A percentile compares a stretch with the other conserved stretches of the same genome.
Conservation (phyloP, 2,113 vertebrate species). For the Pimephales promelas region DNA sequence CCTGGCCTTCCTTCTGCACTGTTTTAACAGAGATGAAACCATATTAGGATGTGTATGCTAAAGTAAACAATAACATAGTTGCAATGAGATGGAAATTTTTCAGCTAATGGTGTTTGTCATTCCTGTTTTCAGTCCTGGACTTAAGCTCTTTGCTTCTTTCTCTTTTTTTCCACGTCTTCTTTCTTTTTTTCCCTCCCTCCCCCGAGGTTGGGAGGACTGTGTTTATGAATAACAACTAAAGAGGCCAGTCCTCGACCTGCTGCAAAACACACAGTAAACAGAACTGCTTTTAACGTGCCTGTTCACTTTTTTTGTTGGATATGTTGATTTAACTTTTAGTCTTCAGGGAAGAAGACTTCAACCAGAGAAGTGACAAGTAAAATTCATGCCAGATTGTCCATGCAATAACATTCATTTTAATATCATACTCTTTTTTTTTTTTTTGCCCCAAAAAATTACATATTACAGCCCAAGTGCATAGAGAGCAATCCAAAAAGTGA, state of each 20-base stretch:
- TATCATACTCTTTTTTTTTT: no score
- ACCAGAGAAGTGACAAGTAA: neutral
- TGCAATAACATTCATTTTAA: neutral
- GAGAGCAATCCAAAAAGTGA: neutral
- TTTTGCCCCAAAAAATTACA: neutral
- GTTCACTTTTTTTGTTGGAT: constrained; percentile 64
- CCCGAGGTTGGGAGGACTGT: constrained; percentile 58
- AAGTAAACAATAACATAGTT: constrained; percentile 99
- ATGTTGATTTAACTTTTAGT: constrained; percentile 64
- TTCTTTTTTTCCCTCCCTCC: constrained; percentile 59
- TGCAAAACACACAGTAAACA: constrained; percentile 69
- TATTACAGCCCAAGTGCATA: neutral
- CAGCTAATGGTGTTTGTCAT: constrained; percentile 89
- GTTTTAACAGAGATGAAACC: constrained; percentile 89
- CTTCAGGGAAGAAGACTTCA: constrained; percentile 39
- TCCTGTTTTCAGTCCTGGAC: constrained; percentile 78
- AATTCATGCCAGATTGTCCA: neutral
- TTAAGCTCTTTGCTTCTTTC: constrained; percentile 54
- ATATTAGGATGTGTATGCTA: constrained; percentile 96
- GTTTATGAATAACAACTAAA: constrained; percentile 73
- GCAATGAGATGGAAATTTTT: constrained; percentile 91
- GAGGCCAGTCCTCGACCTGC: constrained; percentile 74
- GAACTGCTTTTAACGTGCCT: constrained; percentile 66
- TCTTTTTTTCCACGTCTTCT: constrained; percentile 57
- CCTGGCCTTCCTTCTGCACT: constrained; percentile 66